Evolutionary conservation across 2,888 invertebrate genomes (phyloP).

Genomic region (Girardia tigrina): DNA sequence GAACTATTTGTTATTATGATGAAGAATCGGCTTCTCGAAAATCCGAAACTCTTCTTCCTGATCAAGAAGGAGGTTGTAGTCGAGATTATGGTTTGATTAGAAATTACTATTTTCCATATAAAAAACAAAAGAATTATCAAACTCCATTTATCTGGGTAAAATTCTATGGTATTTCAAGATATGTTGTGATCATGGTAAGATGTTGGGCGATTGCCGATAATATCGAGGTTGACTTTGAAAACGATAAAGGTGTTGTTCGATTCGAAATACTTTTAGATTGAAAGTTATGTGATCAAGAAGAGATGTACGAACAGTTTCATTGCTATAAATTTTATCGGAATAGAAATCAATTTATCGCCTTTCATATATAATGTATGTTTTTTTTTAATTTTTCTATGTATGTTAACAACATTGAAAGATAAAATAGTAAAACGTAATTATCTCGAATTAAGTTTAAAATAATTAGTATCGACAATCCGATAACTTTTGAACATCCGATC

Average conservation of each 20-base stretch:
- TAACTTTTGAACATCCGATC: no score
- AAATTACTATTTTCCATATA: constrained; percentile 56
- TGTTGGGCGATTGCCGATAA: constrained; percentile 49
- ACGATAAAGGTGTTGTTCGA: background rate
- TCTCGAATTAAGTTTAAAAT: no score
- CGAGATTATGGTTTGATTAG: constrained; percentile 51
- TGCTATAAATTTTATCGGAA: no score
- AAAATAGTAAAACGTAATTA: no score
- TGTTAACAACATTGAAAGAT: no score
- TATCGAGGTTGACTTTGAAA: background rate
- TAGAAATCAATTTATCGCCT: no score
- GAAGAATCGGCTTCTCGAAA: background rate
- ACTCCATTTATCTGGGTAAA: constrained; percentile 52
- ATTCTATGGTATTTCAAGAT: constrained; percentile 47
- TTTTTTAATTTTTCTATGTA: no score
- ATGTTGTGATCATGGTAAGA: constrained; percentile 51
- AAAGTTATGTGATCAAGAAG: no score
- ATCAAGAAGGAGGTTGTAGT: constrained; percentile 4
- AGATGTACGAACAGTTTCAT: no score
- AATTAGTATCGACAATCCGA: no score
- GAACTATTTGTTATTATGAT: constrained; percentile 35
- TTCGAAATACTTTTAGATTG: background rate
- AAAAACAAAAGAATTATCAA: constrained; percentile 51
- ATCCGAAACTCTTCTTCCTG: background rate
- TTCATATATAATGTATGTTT: no score